phyloP scores from a whole-genome alignment of 2,113 vertebrate genomes.

The Echinops telfairi region DNA sequence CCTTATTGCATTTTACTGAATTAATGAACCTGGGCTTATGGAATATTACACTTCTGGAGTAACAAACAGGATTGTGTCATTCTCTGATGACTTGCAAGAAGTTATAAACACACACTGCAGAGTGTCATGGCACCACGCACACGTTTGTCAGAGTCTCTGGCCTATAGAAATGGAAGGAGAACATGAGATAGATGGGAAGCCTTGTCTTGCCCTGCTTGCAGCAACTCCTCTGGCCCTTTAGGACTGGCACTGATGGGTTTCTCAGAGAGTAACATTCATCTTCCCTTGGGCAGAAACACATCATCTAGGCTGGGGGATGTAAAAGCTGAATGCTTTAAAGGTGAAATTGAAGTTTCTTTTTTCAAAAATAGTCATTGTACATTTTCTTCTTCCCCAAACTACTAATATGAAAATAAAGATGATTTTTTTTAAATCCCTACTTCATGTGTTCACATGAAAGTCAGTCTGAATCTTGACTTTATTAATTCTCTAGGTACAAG shows the following conservation, averaged over 20 bases:
- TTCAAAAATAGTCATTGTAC: slow-evolving; percentile 59
- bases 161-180: neutral
- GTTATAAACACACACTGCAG: neutral
- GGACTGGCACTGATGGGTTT: slow-evolving; percentile 44
- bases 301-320: neutral
- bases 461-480: slow-evolving; percentile 72
- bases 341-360: slow-evolving; percentile 46
- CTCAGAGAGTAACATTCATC: slow-evolving; percentile 48
- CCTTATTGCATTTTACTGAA: neutral
- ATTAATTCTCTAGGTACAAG: slow-evolving; percentile 71
- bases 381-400: slow-evolving; percentile 57
- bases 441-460: slow-evolving; percentile 72
- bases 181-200: neutral
- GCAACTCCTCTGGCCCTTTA: slow-evolving; percentile 65
- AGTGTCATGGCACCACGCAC: fast-evolving
- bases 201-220: slow-evolving; percentile 40
- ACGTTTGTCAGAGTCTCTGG: neutral
- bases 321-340: slow-evolving; percentile 43
- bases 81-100: neutral
- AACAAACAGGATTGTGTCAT: neutral
- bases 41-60: neutral
- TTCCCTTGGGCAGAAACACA: slow-evolving; percentile 63
- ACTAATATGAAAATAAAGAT: slow-evolving; percentile 62
- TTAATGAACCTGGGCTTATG: neutral
- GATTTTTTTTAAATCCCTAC: slow-evolving; percentile 40